Conservation (phyloP, 2,888 invertebrate species). For the Hirtodrosophila duncani region DNA sequence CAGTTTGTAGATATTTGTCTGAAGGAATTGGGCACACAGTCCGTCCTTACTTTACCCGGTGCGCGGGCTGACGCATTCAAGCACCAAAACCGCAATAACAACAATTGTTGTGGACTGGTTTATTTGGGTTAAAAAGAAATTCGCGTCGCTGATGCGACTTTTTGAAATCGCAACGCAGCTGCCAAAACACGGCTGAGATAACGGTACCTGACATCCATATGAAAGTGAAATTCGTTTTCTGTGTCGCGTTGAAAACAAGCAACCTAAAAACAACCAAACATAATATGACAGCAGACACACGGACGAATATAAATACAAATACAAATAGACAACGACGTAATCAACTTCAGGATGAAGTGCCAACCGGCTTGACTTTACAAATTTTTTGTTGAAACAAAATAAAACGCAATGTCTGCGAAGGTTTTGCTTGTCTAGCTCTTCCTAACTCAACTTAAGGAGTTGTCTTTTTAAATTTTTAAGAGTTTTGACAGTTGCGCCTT, state of each 20-base stretch:
- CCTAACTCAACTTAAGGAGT: conserved; percentile 28
- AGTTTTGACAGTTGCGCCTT: conserved; percentile 22
- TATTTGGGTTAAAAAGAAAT: conserved; percentile 74
- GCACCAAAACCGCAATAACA: conserved; percentile 7
- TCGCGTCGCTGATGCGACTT: conserved; percentile 43
- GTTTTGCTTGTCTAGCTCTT: conserved; percentile 58
- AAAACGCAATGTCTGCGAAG: conserved; percentile 46
- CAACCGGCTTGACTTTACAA: conserved; percentile 65
- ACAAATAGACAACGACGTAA: conserved; percentile 59
- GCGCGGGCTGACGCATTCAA: conserved; percentile 38
- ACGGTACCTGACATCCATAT: conserved; percentile 54
- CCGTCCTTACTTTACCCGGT: no score
- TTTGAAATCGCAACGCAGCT: conserved; percentile 8
- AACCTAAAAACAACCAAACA: conserved; percentile 3
- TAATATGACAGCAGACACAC: conserved; percentile 39
- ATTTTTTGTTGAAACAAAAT: conserved; percentile 33
- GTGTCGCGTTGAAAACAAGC: conserved; percentile 22
- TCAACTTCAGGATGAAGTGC: conserved; percentile 73
- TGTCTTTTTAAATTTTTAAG: conserved; percentile 21
- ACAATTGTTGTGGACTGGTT: conserved; percentile 59
- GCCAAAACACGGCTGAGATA: conserved; percentile 22
- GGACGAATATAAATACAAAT: conserved; percentile 1
- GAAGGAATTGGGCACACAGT: no score
- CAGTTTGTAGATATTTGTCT: no score
- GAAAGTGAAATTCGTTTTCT: conserved; percentile 62